These are phyloP conservation scores for Scrobipalpa costella DNA, from an alignment of 2,888 invertebrate species.

Conservation along the genomic window DNA sequence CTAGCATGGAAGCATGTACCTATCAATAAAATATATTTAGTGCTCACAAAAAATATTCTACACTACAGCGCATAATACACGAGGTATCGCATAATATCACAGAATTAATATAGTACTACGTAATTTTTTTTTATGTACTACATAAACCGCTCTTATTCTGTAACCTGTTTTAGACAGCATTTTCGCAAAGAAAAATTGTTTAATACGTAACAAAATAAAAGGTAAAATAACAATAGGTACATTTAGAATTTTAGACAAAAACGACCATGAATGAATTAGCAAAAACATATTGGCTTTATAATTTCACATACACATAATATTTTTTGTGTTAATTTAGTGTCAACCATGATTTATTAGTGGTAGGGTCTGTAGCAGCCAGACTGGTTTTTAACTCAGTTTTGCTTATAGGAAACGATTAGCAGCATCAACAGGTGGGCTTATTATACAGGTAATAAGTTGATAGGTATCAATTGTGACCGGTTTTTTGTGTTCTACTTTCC, in stretches of 20 bases:
- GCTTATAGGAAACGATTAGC: constrained; percentile 11
- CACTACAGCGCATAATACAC: too few relatives aligned
- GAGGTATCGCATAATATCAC: too few relatives aligned
- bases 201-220: not conserved
- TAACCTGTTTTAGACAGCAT: not conserved
- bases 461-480: not conserved
- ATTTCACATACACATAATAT: not conserved
- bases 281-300: not conserved
- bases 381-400: constrained; percentile 25
- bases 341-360: not conserved
- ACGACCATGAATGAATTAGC: too few relatives aligned
- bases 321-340: too few relatives aligned
- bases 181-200: not conserved
- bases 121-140: too few relatives aligned
- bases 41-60: too few relatives aligned
- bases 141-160: too few relatives aligned
- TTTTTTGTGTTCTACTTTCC: not conserved
- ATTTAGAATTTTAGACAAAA: too few relatives aligned
- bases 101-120: too few relatives aligned
- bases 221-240: too few relatives aligned
- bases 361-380: not conserved
- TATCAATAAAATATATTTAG: too few relatives aligned
- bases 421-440: constrained; percentile 10
- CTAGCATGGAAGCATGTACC: too few relatives aligned
- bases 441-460: not conserved